Base-by-base conservation (phyloP, 2,797 vertebrate species). In the Bradypodion ventrale region DNA sequence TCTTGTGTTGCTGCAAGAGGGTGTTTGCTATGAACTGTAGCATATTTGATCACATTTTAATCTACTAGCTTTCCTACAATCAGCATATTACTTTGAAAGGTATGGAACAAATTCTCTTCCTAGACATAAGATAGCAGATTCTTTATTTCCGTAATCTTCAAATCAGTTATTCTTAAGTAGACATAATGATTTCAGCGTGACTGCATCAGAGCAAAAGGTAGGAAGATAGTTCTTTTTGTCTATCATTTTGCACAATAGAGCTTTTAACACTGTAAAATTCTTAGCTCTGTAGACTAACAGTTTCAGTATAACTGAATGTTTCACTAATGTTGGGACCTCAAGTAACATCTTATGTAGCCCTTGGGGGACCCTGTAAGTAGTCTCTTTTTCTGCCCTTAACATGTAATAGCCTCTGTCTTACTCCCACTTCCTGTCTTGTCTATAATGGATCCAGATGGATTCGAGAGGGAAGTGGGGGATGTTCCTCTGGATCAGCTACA, bases 151-250 rank as follows among this genome's bases (percentile, higher is more conserved):
- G 10, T 25, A 40, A 27, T 42, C 16, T 68, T 83, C 63, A 69
- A 69, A 68, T 46, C 40, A 73, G 4, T 35, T 44, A 62, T 60
- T 60, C 70, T 46, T 23, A 13, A 73, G 13, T n/a, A 72, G 35
- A 44, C 32, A 19, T 44, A 76, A 42, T 68, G 82, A 83, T 83
- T 75, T 83, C 70, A 75, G 16, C 49, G 44, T 40, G 35, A 76
- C 25, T 75, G 42, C 72, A 32, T 60, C 23, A 66, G 72, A 65
- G 19, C 62, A 62, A 62, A 82, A 63, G n/a, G 59, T 73, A 63
- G 32, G 42, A 63, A 21, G 19, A 49, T 25, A 29, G 29, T 83
- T 52, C 23, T 29, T 82, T 75, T 35, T 27, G 23, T 19, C 32
- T 29, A 37, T 19, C 9, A 16, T 66, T 27, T 42, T 52, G 1